A percentile compares a stretch with the other conserved stretches of the same genome.
Conservation (phyloP, 2,113 vertebrate genomes). For the Larimichthys crocea region DNA sequence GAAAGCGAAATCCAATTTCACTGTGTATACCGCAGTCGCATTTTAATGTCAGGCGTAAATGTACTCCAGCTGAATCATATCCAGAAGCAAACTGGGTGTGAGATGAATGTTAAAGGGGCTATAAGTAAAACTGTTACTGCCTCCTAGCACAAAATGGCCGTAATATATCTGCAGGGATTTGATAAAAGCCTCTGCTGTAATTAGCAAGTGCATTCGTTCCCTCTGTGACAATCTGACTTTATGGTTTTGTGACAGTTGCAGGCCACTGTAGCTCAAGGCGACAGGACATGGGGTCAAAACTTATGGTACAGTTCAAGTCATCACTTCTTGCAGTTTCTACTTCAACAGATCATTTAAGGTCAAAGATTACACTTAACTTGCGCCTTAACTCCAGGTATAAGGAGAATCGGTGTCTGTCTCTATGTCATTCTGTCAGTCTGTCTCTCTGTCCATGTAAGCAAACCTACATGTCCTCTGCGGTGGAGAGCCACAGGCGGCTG, state of each 20-base stretch:
- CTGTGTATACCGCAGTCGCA: conserved; percentile 55
- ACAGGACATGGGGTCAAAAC: conserved; percentile 1
- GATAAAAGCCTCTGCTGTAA: conserved; percentile 36
- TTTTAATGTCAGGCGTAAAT: conserved; percentile 76
- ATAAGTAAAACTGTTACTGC: conserved; percentile 36
- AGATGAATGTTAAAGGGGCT: conserved; percentile 67
- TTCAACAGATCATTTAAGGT: conserved; percentile 14
- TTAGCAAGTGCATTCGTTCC: conserved; percentile 31
- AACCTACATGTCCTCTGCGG: conserved; percentile 29
- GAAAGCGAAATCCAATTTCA: conserved; percentile 74
- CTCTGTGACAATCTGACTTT: conserved; percentile 6
- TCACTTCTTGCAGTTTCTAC: background rate
- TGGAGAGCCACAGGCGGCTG: conserved; percentile 45
- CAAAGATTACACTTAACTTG: conserved; percentile 8
- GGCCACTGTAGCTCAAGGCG: background rate
- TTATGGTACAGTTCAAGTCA: background rate
- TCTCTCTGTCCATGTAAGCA: conserved; percentile 34
- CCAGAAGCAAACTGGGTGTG: conserved; percentile 69
- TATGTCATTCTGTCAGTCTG: conserved; percentile 32
- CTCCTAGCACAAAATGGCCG: conserved; percentile 16
- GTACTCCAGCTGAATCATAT: conserved; percentile 72
- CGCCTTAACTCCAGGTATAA: conserved; percentile 17
- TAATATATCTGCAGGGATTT: conserved; percentile 24
- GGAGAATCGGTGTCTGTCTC: conserved; percentile 9
- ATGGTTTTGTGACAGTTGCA: conserved; percentile 19